Conservation (phyloP, 2,797 vertebrate genomes). For the Nyctalus aviator region DNA sequence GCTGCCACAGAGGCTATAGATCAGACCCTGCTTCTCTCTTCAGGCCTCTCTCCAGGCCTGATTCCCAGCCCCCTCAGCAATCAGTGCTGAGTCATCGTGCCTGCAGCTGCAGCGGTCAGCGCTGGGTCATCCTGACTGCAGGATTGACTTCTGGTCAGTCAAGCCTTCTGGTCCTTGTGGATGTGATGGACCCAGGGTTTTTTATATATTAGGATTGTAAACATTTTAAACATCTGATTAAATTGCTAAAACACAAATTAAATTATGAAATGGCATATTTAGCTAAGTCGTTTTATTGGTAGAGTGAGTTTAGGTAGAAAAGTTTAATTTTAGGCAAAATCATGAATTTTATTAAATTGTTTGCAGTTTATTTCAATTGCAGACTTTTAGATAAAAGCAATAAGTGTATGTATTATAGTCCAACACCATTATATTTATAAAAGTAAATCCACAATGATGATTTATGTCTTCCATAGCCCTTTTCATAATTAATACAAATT, state of each 20-base stretch:
- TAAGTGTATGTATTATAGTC: conserved; percentile 81
- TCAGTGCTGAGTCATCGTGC: no score
- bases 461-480: conserved; percentile 87
- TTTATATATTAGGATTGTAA: background rate
- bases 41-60: no score
- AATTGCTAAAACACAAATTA: conserved; percentile 22
- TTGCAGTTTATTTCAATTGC: conserved; percentile 86
- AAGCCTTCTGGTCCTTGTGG: no score
- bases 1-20: no score
- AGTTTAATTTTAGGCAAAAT: conserved; percentile 83
- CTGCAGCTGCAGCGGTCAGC: no score
- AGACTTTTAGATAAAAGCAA: conserved; percentile 85
- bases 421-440: conserved; percentile 85
- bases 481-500: conserved; percentile 87
- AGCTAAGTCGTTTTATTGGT: conserved; percentile 65
- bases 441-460: conserved; percentile 84
- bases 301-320: conserved; percentile 35
- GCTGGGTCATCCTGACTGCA: no score
- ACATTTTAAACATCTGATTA: conserved; percentile 10
- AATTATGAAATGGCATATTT: conserved; percentile 18
- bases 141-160: no score
- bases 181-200: no score
- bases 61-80: no score
- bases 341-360: conserved; percentile 83
- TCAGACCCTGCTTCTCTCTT: no score